These are phyloP conservation scores for Percopsis transmontana DNA, from an alignment of 2,113 vertebrate genomes.

Conservation along the genomic window DNA sequence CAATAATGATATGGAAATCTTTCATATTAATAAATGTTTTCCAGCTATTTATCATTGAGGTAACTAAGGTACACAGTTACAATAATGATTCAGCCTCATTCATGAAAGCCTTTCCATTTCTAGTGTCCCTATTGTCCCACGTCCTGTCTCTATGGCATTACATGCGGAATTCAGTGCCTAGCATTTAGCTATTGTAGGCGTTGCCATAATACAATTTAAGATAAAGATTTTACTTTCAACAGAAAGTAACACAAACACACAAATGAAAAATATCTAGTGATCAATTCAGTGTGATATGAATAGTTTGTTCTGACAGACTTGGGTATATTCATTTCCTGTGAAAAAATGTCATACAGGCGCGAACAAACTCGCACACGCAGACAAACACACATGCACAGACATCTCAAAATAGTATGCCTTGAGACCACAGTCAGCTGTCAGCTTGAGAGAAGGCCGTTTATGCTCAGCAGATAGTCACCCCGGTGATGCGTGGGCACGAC, in stretches of 20 bases:
- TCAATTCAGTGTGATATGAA: neutral
- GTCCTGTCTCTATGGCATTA: too few species aligned
- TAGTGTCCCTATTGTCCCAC: too few species aligned
- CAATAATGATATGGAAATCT: too few species aligned
- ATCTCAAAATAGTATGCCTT: constrained; percentile 13
- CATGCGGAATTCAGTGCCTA: too few species aligned
- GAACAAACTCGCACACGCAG: neutral
- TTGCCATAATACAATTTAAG: too few species aligned
- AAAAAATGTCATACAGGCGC: neutral
- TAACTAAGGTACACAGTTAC: too few species aligned
- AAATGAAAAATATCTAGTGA: neutral
- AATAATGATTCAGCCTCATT: too few species aligned
- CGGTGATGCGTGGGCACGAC: constrained; percentile 18
- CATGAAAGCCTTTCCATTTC: too few species aligned
- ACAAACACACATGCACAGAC: constrained; percentile 3
- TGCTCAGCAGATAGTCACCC: constrained; percentile 9
- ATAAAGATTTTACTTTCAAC: neutral
- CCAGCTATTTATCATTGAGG: too few species aligned
- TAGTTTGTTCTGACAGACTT: neutral
- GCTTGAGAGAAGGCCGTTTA: neutral
- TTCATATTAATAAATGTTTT: too few species aligned
- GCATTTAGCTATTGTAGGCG: too few species aligned
- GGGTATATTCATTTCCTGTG: neutral
- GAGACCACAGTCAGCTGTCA: constrained; percentile 22
- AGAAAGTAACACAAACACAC: neutral